phyloP scores from a whole-genome alignment of 2,113 vertebrate genomes.

The Hemichromis elongatus region DNA sequence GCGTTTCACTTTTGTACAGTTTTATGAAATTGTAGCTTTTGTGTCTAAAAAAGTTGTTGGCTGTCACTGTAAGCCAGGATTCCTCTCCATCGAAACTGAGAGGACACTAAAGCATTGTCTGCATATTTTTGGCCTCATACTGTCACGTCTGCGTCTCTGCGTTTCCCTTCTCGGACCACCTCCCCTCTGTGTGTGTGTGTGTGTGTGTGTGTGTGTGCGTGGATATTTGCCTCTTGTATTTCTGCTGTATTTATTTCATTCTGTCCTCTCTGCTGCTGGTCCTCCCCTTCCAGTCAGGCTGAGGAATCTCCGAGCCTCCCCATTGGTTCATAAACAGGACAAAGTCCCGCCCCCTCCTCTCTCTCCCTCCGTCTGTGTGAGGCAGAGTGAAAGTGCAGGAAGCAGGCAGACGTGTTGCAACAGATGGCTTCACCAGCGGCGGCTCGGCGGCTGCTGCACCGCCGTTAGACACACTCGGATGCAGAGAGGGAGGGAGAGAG shows the following conservation, averaged over 20 bases:
- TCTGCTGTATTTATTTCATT: slow-evolving; percentile 14
- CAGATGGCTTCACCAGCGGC: slow-evolving; percentile 54
- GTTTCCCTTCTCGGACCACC: background rate
- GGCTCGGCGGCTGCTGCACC: slow-evolving; percentile 21
- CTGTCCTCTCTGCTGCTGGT: background rate
- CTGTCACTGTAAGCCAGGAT: background rate
- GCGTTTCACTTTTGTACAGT: background rate
- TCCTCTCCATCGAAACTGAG: background rate
- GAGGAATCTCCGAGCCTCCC: background rate
- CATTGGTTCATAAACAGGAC: background rate
- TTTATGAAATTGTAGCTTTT: accelerated
- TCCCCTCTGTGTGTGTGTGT: background rate
- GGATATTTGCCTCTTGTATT: background rate
- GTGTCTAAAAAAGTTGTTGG: background rate
- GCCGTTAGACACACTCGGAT: background rate
- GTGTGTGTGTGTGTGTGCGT: background rate
- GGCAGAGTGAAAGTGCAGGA: slow-evolving; percentile 52
- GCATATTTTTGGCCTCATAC: background rate
- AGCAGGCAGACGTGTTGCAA: slow-evolving; percentile 55
- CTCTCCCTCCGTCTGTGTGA: background rate
- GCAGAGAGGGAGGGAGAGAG: background rate
- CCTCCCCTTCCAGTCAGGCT: slow-evolving; percentile 14
- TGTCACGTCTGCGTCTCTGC: background rate
- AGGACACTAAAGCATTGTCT: background rate
- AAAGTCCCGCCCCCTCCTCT: slow-evolving; percentile 1